Evolutionary conservation across 2,888 invertebrate species (phyloP).

Genomic region (Lamproptera curius): DNA sequence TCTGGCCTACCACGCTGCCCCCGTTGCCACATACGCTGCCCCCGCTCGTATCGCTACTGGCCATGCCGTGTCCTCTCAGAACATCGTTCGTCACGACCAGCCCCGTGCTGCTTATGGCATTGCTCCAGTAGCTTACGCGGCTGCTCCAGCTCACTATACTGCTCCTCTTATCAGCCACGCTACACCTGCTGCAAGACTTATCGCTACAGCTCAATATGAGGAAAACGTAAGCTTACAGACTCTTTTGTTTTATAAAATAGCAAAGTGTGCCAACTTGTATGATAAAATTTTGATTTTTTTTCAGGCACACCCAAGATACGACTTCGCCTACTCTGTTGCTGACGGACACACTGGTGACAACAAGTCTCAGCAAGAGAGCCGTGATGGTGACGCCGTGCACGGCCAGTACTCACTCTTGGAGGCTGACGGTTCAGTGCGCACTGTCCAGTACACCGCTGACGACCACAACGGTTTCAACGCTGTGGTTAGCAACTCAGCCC

Average conservation of each 20-base stretch:
- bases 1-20: constrained; percentile 24
- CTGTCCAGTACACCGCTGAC: constrained; percentile 73
- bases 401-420: constrained; percentile 67
- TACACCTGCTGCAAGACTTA: constrained; percentile 26
- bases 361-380: constrained; percentile 78
- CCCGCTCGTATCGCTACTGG: constrained; percentile 16
- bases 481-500: constrained; percentile 59
- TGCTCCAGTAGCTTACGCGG: constrained; percentile 30
- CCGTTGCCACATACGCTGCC: constrained; percentile 1
- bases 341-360: constrained; percentile 79
- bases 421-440: constrained; percentile 75
- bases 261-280: too few species aligned
- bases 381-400: constrained; percentile 80
- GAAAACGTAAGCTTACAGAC: constrained; percentile 2
- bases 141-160: constrained; percentile 33
- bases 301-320: constrained; percentile 78
- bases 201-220: constrained; percentile 3
- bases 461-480: constrained; percentile 74
- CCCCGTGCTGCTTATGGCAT: constrained; percentile 31
- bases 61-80: constrained; percentile 41
- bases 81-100: constrained; percentile 56
- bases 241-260: too few species aligned
- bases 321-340: constrained; percentile 76
- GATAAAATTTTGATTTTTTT: constrained; percentile 17
- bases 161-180: constrained; percentile 37